phyloP scores from a whole-genome alignment of 2,888 invertebrate genomes.

The Epinotia brunnichana region DNA sequence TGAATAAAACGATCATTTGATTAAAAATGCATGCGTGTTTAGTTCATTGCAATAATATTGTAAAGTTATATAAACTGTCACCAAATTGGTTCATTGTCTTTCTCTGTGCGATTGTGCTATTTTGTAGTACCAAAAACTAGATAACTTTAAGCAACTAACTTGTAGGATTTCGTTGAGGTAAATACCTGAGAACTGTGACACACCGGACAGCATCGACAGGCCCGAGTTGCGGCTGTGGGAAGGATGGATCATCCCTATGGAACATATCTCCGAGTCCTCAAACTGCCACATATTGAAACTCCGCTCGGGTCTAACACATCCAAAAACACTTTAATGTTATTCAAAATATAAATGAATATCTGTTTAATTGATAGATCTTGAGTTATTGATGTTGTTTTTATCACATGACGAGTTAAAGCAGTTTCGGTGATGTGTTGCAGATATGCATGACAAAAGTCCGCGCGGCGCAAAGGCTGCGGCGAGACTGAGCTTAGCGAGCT shows the following conservation, averaged over 20 bases:
- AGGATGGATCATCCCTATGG: conserved; percentile 91
- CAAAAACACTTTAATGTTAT: conserved; percentile 30
- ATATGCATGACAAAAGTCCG: conserved; percentile 64
- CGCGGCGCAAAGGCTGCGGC: conserved; percentile 71
- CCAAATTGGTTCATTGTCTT: not conserved
- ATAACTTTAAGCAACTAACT: not conserved
- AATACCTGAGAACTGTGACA: conserved; percentile 78
- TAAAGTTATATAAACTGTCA: not conserved
- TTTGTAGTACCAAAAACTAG: not conserved
- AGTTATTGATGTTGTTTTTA: conserved; percentile 48
- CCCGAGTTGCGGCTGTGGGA: conserved; percentile 89
- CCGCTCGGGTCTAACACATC: conserved; percentile 21
- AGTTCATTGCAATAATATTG: not conserved
- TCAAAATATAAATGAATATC: conserved; percentile 18
- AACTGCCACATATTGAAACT: conserved; percentile 85
- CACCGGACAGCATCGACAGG: conserved; percentile 78
- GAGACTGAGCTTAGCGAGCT: conserved; percentile 66
- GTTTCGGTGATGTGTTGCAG: conserved; percentile 62
- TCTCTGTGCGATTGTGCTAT: not conserved
- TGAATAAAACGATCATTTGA: not conserved
- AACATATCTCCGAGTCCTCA: conserved; percentile 90
- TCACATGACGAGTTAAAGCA: conserved; percentile 63
- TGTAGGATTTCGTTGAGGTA: not conserved
- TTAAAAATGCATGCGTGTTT: not conserved
- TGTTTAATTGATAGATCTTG: conserved; percentile 40